These are phyloP conservation scores for Sapajus apella DNA, from an alignment of 2,113 vertebrate species.

Conservation along the genomic window DNA sequence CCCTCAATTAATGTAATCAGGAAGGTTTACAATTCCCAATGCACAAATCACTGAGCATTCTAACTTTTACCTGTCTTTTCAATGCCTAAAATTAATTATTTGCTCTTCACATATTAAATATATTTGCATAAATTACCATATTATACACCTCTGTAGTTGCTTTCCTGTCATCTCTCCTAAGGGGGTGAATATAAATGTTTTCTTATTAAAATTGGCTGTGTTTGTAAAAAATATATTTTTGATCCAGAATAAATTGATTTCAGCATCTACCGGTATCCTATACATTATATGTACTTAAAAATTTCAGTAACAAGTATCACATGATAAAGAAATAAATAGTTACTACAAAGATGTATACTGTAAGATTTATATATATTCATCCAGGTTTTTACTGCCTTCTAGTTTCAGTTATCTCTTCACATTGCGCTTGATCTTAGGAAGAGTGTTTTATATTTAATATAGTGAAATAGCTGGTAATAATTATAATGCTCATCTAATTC, in stretches of 20 bases:
- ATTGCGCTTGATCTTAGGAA: neutral
- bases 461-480: neutral
- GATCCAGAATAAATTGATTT: constrained; percentile 47
- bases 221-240: constrained; percentile 46
- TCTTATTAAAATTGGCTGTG: constrained; percentile 51
- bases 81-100: neutral
- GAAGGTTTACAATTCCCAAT: constrained; percentile 52
- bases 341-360: neutral
- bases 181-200: neutral
- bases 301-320: neutral
- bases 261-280: neutral
- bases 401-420: neutral
- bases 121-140: constrained; percentile 75
- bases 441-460: neutral
- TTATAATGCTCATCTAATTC: neutral
- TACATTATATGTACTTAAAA: neutral
- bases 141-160: neutral
- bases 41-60: constrained; percentile 42
- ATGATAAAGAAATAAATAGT: neutral
- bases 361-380: neutral
- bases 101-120: neutral
- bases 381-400: neutral
- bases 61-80: constrained; percentile 8
- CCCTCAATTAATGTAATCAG: constrained; percentile 63
- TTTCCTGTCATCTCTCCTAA: constrained; percentile 46